phyloP scores from a whole-genome alignment of 2,797 vertebrate genomes.

The Miichthys miiuy region DNA sequence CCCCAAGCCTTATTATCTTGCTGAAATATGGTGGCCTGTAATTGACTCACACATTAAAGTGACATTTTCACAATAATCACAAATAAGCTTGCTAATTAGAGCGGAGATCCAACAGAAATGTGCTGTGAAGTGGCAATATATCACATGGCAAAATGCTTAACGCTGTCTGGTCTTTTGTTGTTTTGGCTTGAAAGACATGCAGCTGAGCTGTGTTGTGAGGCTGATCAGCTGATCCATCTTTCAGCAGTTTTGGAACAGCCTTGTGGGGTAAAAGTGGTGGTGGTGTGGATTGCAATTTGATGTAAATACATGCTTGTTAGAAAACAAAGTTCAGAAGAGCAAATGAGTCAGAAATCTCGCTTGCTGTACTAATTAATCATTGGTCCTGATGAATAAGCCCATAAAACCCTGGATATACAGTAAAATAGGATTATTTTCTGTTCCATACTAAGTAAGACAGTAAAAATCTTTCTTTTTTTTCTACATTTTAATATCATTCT shows the following conservation, averaged over 20 bases:
- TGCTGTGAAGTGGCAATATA: conserved; percentile 33
- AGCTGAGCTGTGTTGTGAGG: background rate
- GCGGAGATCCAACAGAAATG: conserved; percentile 40
- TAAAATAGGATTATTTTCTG: background rate
- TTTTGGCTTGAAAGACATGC: background rate
- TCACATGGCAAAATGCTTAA: conserved; percentile 21
- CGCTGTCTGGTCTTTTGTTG: background rate
- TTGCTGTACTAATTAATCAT: background rate
- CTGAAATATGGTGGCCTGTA: conserved; percentile 57
- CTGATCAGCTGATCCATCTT: conserved; percentile 1
- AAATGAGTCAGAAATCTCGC: background rate
- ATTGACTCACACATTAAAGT: conserved; percentile 65
- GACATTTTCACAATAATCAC: conserved; percentile 59
- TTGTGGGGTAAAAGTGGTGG: background rate
- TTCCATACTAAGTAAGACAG: too few relatives aligned
- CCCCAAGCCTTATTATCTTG: conserved; percentile 44
- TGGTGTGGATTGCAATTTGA: background rate
- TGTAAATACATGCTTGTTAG: background rate
- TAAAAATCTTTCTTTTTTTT: background rate
- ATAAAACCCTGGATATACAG: background rate
- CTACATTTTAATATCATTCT: background rate
- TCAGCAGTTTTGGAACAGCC: background rate
- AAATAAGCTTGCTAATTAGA: conserved; percentile 59
- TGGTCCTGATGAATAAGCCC: background rate
- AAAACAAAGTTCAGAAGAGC: background rate